Percentiles rank a stretch among this genome's conserved stretches.
Evolutionary conservation across 2,113 vertebrate species (phyloP).

Genomic region (Salvelinus fontinalis): DNA sequence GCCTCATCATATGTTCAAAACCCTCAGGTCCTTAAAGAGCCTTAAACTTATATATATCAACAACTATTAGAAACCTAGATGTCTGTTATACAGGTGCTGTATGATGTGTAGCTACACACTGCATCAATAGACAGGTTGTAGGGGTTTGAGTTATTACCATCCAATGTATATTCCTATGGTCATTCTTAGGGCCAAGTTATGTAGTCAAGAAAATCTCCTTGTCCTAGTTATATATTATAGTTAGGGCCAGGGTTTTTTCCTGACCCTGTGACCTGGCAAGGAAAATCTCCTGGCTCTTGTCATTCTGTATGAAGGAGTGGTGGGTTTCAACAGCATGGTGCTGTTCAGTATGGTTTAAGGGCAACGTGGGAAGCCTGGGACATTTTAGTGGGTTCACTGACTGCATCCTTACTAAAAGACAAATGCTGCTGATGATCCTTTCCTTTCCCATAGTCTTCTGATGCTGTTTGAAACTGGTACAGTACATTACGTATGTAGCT

Average conservation of each 20-base stretch:
- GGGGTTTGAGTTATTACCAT: constrained; percentile 21
- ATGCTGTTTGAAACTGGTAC: constrained; percentile 65
- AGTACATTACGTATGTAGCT: constrained; percentile 67
- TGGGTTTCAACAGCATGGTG: constrained; percentile 47
- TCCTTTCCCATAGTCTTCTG: constrained; percentile 66
- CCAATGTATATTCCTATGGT: constrained; percentile 39
- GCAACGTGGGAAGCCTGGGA: constrained; percentile 65
- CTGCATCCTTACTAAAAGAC: constrained; percentile 62
- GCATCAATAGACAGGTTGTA: constrained; percentile 45
- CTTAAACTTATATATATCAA: constrained; percentile 64
- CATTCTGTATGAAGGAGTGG: constrained; percentile 3
- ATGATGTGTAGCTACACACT: constrained; percentile 57
- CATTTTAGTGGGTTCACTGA: constrained; percentile 53
- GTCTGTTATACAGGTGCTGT: constrained; percentile 47
- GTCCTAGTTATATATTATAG: too few species aligned
- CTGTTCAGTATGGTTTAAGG: constrained; percentile 59
- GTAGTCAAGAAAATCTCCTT: too few species aligned
- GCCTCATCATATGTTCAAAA: constrained; percentile 80
- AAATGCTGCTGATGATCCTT: constrained; percentile 71
- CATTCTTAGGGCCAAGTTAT: background rate
- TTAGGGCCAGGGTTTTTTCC: too few species aligned
- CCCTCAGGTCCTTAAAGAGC: constrained; percentile 83
- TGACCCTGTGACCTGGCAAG: too few species aligned
- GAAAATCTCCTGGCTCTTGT: too few species aligned
- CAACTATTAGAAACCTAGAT: constrained; percentile 46